Base-by-base conservation (phyloP, 2,797 vertebrate genomes). In the Ptychobarbus kaznakovi region DNA sequence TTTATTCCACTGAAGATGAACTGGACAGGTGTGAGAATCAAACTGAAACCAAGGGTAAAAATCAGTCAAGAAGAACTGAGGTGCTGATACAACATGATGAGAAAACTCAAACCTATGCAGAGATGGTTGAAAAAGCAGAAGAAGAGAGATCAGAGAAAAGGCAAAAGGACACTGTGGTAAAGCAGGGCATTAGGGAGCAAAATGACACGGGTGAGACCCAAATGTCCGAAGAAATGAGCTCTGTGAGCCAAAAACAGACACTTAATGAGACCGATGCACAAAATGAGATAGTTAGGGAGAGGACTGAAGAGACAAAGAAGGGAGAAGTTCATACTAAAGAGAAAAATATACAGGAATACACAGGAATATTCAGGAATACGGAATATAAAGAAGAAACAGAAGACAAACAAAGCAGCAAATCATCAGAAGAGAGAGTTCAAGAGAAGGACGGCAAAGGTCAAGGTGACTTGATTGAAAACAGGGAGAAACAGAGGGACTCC, bases 1-100 rank as follows among this genome's bases (percentile, higher is more conserved):
- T 93, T 66, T 94, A 92, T 25, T 95, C 93, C 83, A 93, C 93
- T 0, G 93, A 94, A 83, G 94, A 95, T 22, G 93, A 94, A 86
- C 85, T 93, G 83, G 93, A 94, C 88, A 87, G 89, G n/a, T 63
- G 12, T 73, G 68, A 65, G 68, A 0, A 22, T 85, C 66, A 65
- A 85, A 63, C 15, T 40, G 10, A 61, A 46, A 53, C 32, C 18
- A 22, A 66, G n/a, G 46, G 6, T 38, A 5, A 18, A 44, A 35
- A 61, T 58, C 76, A 32, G 72, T 0, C 38, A 61, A 63, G 49
- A 35, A 35, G 11, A 51, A 63, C n/a, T 44, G 38, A 80, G 61
- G 72, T 56, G 16, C 35, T 58, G 15, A 22, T 68, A 49, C 35
- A 56, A 76, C 49, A 42, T 53, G 22, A 49, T 12, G 4, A 74